phyloP scores from a whole-genome alignment of 2,888 invertebrate genomes.

The Bruchidius siliquastri region DNA sequence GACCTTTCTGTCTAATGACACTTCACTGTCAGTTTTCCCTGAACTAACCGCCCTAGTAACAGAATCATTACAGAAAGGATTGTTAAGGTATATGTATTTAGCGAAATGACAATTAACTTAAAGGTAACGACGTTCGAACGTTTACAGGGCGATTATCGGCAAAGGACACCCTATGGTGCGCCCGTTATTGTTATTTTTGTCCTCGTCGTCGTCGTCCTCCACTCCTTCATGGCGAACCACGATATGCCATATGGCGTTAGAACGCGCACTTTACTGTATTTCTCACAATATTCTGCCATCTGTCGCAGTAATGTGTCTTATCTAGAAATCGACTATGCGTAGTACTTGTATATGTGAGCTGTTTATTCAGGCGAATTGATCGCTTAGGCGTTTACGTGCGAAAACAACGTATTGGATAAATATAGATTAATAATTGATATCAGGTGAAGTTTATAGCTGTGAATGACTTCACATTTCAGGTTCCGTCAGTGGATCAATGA shows the following conservation, averaged over 20 bases:
- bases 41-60: neutral
- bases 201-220: neutral
- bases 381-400: neutral
- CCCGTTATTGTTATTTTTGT: constrained; percentile 15
- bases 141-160: constrained; percentile 18
- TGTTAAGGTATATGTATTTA: neutral
- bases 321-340: neutral
- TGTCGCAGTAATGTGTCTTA: constrained; percentile 26
- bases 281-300: constrained; percentile 46
- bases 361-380: neutral
- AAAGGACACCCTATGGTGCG: constrained; percentile 16
- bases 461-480: too few species aligned
- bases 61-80: neutral
- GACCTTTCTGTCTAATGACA: neutral
- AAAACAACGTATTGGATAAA: neutral
- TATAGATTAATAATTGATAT: too few species aligned
- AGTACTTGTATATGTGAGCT: neutral
- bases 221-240: constrained; percentile 14
- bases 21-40: neutral
- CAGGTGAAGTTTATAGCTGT: too few species aligned
- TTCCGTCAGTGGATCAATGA: too few species aligned
- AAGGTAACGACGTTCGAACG: neutral
- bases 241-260: constrained; percentile 41
- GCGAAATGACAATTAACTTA: neutral
- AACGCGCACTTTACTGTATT: constrained; percentile 40